Evolutionary conservation across 1,140 invertebrate species (phyloP), one percentile per base, ranked within the genome.

Genomic region (Psilanteris sp.): DNA sequence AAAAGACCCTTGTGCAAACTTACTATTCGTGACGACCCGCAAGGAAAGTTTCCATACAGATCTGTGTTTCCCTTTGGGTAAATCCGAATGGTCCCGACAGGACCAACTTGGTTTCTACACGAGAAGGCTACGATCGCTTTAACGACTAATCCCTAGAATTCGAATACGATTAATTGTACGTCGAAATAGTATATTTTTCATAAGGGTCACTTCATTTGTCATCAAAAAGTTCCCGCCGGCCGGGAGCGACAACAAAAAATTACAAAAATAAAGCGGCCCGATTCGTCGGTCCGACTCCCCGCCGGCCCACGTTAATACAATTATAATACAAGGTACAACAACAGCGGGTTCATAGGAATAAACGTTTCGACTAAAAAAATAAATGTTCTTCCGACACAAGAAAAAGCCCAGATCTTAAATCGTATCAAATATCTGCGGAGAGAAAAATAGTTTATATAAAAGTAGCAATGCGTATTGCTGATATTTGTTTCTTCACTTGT

Each of bases 391-490:
- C 29, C 59, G 48, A 76, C 59, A 59, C 22, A 71, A 71, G 52
- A 59, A 71, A 71, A 61, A 71, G 61, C 37, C 59, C 66, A 46
- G 61, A 66, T 37, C 36, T 57, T 34, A 59, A 66, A 70, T 66
- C 36, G 59, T 77, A 71, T 71, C 66, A 67, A 77, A 77, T 55
- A 52, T 76, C 34, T 61, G 59, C 66, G 31, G 59, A 62, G 73
- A 76, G 73, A 66, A 76, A 76, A 76, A 68, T 76, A 70, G 32
- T 34, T 66, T 26, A 48, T 76, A 76, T 70, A 76, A 76, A 74
- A 70, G 73, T 76, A 76, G 72, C 72, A 76, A 76, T 55, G 36
- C 57, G 24, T 64, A 64, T 68, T 71, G 61, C 59, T 76, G 57
- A 64, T 76, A 74, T 70, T 62, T 57, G 11, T 57, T 55, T 46